These are phyloP conservation scores for Poeciliopsis occidentalis DNA, from an alignment of 2,113 vertebrate species.

Conservation along the genomic window DNA sequence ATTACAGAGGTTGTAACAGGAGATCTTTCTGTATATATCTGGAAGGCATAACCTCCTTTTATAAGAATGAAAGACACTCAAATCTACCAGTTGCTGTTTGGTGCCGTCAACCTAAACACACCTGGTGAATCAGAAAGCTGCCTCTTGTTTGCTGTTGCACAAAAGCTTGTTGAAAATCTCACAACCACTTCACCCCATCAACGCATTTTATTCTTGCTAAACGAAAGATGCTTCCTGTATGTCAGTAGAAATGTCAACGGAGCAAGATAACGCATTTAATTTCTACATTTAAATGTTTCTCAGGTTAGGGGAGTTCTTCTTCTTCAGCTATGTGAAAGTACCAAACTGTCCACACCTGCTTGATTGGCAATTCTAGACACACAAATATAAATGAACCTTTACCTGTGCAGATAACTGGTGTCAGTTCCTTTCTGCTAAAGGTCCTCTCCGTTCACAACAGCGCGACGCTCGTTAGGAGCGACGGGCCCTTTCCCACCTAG, in stretches of 20 bases:
- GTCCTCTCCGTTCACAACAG: slow-evolving; percentile 63
- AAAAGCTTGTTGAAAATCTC: slow-evolving; percentile 16
- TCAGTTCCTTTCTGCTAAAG: slow-evolving; percentile 60
- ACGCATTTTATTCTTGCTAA: background rate
- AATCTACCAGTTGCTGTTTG: background rate
- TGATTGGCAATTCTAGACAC: background rate
- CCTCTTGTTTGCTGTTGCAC: slow-evolving; percentile 15
- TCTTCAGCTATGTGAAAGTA: background rate
- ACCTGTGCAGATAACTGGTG: slow-evolving; percentile 65
- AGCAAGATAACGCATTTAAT: slow-evolving; percentile 13
- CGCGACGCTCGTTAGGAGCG: slow-evolving; percentile 62
- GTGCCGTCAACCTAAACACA: background rate
- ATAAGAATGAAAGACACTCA: background rate
- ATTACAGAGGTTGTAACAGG: background rate
- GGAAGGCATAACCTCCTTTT: background rate
- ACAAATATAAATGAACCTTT: slow-evolving; percentile 21
- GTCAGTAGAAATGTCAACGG: background rate
- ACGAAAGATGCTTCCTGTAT: background rate
- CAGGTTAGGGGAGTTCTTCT: background rate
- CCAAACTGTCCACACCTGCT: background rate
- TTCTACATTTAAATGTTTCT: slow-evolving; percentile 59
- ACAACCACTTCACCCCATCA: slow-evolving; percentile 3
- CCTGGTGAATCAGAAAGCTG: background rate
- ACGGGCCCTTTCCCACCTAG: slow-evolving; percentile 29
- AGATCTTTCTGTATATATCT: background rate